Conservation (phyloP, 92 coral and sea anemone species). For the Porites lobata region DNA sequence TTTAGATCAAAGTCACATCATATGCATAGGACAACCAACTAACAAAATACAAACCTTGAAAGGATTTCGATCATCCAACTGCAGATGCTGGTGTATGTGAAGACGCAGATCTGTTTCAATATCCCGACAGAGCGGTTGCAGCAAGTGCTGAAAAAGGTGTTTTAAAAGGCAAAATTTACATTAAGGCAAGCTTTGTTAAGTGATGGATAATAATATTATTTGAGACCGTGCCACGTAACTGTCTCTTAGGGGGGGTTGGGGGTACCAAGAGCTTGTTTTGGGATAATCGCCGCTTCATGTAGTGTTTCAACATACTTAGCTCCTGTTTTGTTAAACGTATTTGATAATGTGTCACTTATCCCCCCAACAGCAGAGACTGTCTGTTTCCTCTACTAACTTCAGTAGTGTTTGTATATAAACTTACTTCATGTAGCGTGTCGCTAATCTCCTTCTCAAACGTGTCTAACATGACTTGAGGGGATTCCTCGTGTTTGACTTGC, state of each 20-base stretch:
- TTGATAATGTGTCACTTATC: too few species aligned
- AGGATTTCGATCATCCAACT: conserved; percentile 97
- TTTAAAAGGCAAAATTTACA: neutral
- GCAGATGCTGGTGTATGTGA: conserved; percentile 97
- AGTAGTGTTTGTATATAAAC: neutral
- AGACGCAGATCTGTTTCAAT: conserved; percentile 98
- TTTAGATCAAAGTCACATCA: too few species aligned
- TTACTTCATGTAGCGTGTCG: conserved; percentile 86
- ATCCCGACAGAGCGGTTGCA: conserved; percentile 90
- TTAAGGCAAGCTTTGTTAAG: neutral
- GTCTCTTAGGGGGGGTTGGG: too few species aligned
- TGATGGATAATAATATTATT: too few species aligned
- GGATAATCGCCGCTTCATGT: too few species aligned
- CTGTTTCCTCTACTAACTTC: too few species aligned
- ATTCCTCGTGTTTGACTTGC: conserved; percentile 91
- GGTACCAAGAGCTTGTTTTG: too few species aligned
- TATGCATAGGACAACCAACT: neutral
- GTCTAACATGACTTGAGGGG: conserved; percentile 91
- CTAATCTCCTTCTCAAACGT: conserved; percentile 88
- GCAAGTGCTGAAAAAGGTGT: conserved; percentile 72
- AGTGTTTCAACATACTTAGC: too few species aligned
- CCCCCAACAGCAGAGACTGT: too few species aligned
- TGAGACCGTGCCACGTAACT: too few species aligned
- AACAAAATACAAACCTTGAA: conserved; percentile 79
- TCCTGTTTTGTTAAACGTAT: too few species aligned